Conservation (phyloP, 1,140 invertebrate genomes). For the Euwallacea similis region DNA sequence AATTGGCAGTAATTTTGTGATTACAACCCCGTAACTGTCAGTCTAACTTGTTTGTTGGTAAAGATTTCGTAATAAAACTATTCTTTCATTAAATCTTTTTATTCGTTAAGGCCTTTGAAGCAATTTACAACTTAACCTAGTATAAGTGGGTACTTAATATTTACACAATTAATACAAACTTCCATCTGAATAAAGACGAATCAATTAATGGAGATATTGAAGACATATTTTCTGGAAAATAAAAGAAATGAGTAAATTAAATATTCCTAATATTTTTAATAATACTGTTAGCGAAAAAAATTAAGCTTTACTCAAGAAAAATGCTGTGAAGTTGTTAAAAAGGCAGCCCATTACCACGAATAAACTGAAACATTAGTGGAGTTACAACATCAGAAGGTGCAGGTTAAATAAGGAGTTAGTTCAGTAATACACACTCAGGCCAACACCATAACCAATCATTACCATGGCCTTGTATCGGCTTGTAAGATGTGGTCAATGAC, state of each 20-base stretch:
- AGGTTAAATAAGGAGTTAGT: constrained; percentile 3
- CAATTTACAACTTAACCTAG: too few species aligned
- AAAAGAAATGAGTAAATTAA: constrained; percentile 1
- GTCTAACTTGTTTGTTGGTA: constrained; percentile 12
- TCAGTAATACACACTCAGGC: background rate
- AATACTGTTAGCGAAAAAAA: constrained; percentile 9
- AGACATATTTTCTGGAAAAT: constrained; percentile 8
- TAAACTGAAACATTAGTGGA: constrained; percentile 14
- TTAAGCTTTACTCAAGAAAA: background rate
- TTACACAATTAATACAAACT: too few species aligned
- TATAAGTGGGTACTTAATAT: too few species aligned
- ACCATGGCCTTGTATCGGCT: constrained; percentile 52
- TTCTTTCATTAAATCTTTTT: constrained; percentile 8
- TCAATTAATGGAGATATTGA: too few species aligned
- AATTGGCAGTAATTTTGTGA: constrained; percentile 21
- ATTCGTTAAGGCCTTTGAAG: background rate
- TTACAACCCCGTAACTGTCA: background rate
- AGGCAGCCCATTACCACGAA: background rate
- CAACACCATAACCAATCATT: constrained; percentile 38
- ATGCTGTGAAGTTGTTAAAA: background rate
- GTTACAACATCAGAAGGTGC: background rate
- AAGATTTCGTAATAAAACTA: constrained; percentile 23
- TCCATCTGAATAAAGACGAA: too few species aligned
- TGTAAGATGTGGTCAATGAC: constrained; percentile 65
- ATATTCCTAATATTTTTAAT: background rate